A percentile compares a stretch with the other conserved stretches of the same genome.
These are phyloP conservation scores for Thripadectes ignobilis DNA, from an alignment of 2,797 vertebrate genomes.

Conservation along the genomic window DNA sequence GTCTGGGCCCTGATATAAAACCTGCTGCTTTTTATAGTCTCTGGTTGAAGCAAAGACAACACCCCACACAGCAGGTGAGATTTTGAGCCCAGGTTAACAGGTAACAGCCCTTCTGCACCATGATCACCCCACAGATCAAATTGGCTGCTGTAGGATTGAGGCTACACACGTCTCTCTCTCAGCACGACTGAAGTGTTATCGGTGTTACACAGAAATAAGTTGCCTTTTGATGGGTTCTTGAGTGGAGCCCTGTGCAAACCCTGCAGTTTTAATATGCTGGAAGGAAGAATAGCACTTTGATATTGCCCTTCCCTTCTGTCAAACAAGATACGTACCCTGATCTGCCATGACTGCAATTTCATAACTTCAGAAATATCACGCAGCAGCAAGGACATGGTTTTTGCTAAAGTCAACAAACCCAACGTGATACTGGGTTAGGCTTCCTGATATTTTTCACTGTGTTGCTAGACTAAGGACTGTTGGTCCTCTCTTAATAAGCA, in stretches of 20 bases:
- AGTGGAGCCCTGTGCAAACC: background rate
- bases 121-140: background rate
- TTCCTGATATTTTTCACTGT: background rate
- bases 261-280: background rate
- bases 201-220: background rate
- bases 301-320: constrained; percentile 3
- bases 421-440: background rate
- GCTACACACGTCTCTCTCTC: background rate
- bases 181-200: background rate
- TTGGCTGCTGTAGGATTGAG: background rate
- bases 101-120: background rate
- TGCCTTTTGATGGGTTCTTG: background rate
- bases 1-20: background rate
- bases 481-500: background rate
- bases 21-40: background rate
- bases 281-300: constrained; percentile 31
- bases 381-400: accelerated
- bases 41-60: background rate
- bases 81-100: background rate
- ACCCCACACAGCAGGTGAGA: background rate
- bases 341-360: constrained; percentile 8
- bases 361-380: background rate
- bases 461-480: background rate
- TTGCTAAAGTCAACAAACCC: background rate
- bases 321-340: background rate